Base-by-base conservation (phyloP, 1,140 invertebrate species). In the Drosophila oshimai region DNA sequence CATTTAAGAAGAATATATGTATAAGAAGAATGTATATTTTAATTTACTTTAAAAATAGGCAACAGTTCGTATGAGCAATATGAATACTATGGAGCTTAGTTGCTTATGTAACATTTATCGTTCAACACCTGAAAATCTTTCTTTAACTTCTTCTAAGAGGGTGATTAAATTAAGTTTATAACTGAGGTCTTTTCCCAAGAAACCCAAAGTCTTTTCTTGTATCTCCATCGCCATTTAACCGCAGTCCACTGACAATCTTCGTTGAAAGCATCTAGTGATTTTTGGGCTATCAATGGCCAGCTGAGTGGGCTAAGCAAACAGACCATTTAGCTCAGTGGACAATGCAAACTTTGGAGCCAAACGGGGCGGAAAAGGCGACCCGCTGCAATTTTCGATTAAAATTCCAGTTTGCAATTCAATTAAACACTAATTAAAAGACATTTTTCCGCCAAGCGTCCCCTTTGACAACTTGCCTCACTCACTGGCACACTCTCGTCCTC, bases 401-500 rank as follows among this genome's bases (percentile, higher is more conserved):
- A 84, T 84, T 84, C 80, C 81, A 84, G 80, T 73, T 86, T 65
- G 80, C 80, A 73, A 80, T 86, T 86, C 81, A 84, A 84, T 84
- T 84, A 84, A 84, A 84, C 71, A 73, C 80, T 84, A 84, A 84
- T 84, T 84, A 84, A 84, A 84, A 57, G 81, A 86, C 81, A 86
- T 86, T 84, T 75, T 80, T 80, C 71, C 61, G 49, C 51, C 53
- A 12, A 67, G 46, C 51, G 47, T 69, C 64, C 55, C 33, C 64
- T 79, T 79, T 80, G 75, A 79, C 65, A 74, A 26, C 71, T 79
- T 47, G 50, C 36, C 54, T 44, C 24, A 41, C 58, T 39, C 33
- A 53, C 33, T 26, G 9, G 18, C 17, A 1, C 12, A 15, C 6
- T 51, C 46, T 15, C 29, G 4, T 28, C 10, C 28, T 34, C 28